Evolutionary conservation across 2,113 vertebrate species (phyloP).

Genomic region (Corythornis vintsioides): DNA sequence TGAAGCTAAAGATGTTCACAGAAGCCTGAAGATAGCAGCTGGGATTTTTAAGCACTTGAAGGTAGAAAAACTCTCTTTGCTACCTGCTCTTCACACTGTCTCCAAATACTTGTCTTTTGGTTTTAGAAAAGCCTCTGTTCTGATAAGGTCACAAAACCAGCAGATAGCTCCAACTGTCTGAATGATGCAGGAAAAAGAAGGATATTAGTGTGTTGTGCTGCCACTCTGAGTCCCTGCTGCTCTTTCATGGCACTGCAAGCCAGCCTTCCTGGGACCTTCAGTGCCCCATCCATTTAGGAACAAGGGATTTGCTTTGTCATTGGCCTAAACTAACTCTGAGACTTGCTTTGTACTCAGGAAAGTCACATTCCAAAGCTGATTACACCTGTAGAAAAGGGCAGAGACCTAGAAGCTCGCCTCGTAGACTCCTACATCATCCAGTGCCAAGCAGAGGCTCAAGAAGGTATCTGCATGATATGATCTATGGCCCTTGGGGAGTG

Average conservation of each 20-base stretch:
- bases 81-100: neutral
- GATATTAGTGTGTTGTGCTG: neutral
- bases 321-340: neutral
- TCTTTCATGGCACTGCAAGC: neutral
- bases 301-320: neutral
- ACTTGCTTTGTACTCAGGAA: constrained; percentile 78
- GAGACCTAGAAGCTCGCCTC: constrained; percentile 90
- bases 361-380: constrained; percentile 90
- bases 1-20: constrained; percentile 97
- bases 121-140: neutral
- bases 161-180: neutral
- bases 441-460: constrained; percentile 96
- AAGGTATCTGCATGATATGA: constrained; percentile 80
- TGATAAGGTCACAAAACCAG: neutral
- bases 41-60: constrained; percentile 96
- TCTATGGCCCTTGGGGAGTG: neutral
- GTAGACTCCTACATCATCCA: constrained; percentile 92
- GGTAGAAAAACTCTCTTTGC: constrained; percentile 72
- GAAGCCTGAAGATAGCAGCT: constrained; percentile 92
- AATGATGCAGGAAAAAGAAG: neutral
- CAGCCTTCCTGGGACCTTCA: neutral
- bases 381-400: constrained; percentile 92
- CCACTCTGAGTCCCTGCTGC: neutral
- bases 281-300: neutral
- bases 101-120: neutral